Conservation (phyloP, 2,113 vertebrate genomes). For the Mesitornis unicolor region DNA sequence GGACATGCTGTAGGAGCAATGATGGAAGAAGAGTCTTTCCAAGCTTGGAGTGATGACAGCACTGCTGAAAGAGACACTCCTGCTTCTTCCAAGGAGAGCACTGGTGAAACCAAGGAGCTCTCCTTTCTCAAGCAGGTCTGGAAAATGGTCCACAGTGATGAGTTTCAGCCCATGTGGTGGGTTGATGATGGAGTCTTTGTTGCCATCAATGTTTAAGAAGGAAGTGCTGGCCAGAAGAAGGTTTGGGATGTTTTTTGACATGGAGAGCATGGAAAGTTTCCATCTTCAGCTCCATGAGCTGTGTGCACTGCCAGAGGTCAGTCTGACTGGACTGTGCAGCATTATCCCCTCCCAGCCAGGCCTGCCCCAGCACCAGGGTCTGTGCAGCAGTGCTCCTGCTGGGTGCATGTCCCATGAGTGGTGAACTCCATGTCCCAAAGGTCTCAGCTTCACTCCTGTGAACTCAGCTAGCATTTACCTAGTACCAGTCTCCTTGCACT, state of each 20-base stretch:
- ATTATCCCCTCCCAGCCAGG: not conserved
- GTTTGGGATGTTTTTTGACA: not conserved
- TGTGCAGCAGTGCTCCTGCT: not conserved
- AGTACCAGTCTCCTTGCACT: not conserved
- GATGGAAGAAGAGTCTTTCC: not conserved
- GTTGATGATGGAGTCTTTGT: not conserved
- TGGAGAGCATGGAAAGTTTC: not conserved
- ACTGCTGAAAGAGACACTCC: not conserved
- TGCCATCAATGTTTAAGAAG: not conserved
- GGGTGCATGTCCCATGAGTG: fast-evolving
- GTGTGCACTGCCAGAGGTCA: not conserved
- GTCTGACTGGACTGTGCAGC: not conserved
- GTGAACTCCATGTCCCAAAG: not conserved
- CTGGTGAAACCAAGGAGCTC: not conserved
- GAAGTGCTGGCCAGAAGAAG: not conserved
- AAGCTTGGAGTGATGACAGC: not conserved
- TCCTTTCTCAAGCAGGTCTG: not conserved
- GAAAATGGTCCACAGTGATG: not conserved
- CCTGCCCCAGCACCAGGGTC: not conserved
- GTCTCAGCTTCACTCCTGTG: not conserved
- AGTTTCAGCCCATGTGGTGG: not conserved
- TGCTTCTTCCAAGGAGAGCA: not conserved
- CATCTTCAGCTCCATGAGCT: not conserved
- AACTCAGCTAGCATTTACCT: not conserved
- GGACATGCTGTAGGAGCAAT: not conserved